Base-by-base conservation (phyloP, 2,888 invertebrate genomes). In the Elysia crispata region DNA sequence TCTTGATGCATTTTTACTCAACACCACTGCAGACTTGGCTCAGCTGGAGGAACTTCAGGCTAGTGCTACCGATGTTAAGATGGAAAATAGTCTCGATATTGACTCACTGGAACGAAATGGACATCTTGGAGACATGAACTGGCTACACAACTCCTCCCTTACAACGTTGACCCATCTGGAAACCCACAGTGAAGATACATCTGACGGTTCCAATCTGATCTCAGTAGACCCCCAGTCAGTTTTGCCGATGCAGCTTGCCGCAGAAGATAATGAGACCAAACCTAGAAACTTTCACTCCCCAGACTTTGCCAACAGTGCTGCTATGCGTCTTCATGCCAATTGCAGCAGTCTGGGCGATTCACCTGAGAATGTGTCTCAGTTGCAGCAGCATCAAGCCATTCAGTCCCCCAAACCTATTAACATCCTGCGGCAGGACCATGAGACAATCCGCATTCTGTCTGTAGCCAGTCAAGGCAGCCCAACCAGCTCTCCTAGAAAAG, bases 211-310 rank as follows among this genome's bases (percentile, higher is more conserved):
- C 13, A 83, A 70, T 41, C 15, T 81, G 15, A 28, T 83, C 23
- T 64, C 83, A 94, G 97, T 97, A 6, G 97, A 97, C 93, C 97
- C 97, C 5, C 97, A 96, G 89, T 96, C 96, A 33, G 97, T 97
- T 66, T 95, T 97, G 95, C 97, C 97, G 93, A 95, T 60, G 94
- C 89, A 82, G 80, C 87, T 82, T 57, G 85, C 83, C 20, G 69
- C 30, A 66, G 54, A 25, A 49, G 73, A 76, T 49, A 79, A 33
- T 28, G 57, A 67, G 54, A 62, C 50, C 25, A 66, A 69, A 15
- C 33, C 57, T 1, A 31, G 70, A 28, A 75, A 70, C 20, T 41
- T 72, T 5, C 23, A 74, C 33, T 69, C 78, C 3, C 54, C 77
- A 50, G 76, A 77, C 13, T 69, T 30, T 49, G 78, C 81, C 20